These are phyloP conservation scores for Cataglyphis livida DNA, from an alignment of 2,888 invertebrate species.

Conservation along the genomic window DNA sequence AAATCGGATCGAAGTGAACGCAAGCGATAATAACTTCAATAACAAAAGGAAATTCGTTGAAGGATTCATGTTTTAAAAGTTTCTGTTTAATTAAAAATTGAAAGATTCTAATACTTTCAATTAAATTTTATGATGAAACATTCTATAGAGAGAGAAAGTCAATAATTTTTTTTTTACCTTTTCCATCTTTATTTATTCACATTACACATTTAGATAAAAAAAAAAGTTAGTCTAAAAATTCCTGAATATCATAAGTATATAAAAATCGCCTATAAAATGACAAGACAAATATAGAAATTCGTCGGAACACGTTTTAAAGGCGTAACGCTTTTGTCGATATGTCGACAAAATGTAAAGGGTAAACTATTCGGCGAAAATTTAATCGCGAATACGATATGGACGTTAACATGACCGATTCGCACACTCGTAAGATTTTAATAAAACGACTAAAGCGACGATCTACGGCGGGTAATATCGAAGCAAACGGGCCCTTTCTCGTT, in stretches of 20 bases:
- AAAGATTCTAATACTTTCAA: background rate
- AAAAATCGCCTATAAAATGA: background rate
- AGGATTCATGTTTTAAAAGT: constrained; percentile 44
- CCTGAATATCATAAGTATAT: background rate
- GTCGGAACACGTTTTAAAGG: background rate
- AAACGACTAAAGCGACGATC: constrained; percentile 31
- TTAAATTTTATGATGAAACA: background rate
- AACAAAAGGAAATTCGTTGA: constrained; percentile 63
- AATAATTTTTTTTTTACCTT: background rate
- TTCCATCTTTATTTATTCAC: background rate
- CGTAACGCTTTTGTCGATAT: background rate
- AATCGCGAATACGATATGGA: constrained; percentile 8
- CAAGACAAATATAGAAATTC: background rate
- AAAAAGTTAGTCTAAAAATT: background rate
- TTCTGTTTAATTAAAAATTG: background rate
- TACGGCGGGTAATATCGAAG: constrained; percentile 40
- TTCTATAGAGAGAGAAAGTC: background rate
- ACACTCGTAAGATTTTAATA: constrained; percentile 28
- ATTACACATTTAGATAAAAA: background rate
- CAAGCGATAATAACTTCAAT: constrained; percentile 49
- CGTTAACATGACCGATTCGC: constrained; percentile 30
- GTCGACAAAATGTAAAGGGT: background rate
- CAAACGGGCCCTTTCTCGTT: constrained; percentile 39
- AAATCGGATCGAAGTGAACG: constrained; percentile 74
- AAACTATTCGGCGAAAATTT: background rate